Conservation (phyloP, 2,888 invertebrate species). For the Biston stratarius region DNA sequence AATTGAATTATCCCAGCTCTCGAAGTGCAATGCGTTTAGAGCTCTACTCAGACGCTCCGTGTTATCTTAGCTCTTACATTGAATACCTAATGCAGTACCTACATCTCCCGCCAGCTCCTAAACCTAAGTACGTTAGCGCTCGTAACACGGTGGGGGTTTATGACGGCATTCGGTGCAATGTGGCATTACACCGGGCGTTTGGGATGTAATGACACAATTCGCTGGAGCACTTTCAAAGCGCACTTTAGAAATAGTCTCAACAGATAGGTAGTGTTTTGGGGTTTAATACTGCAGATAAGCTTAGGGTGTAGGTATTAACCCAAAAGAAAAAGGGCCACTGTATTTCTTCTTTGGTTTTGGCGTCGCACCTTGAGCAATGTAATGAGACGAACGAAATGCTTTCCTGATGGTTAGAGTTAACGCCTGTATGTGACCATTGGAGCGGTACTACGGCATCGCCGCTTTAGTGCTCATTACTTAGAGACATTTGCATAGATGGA, state of each 20-base stretch:
- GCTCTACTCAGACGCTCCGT: conserved; percentile 22
- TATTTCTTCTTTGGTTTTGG: no score
- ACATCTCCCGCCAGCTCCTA: conserved; percentile 16
- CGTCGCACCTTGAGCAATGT: no score
- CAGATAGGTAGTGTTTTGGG: background rate
- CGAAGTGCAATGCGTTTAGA: background rate
- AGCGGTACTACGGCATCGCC: no score
- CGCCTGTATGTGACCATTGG: no score
- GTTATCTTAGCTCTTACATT: conserved; percentile 34
- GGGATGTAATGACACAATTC: conserved; percentile 12
- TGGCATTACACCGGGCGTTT: conserved; percentile 15
- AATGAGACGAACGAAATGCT: no score
- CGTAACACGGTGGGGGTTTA: conserved; percentile 27
- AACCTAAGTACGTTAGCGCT: conserved; percentile 21
- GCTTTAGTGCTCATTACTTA: no score
- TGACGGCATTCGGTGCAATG: conserved; percentile 29
- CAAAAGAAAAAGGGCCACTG: no score
- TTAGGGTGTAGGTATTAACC: background rate
- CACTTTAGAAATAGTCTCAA: background rate
- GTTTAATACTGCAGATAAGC: background rate
- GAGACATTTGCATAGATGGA: no score
- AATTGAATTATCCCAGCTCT: background rate
- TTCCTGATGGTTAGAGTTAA: no score
- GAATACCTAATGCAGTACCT: conserved; percentile 35
- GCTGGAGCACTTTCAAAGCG: background rate